Evolutionary conservation across 2,888 invertebrate genomes (phyloP).

Genomic region (Rhingia rostrata): DNA sequence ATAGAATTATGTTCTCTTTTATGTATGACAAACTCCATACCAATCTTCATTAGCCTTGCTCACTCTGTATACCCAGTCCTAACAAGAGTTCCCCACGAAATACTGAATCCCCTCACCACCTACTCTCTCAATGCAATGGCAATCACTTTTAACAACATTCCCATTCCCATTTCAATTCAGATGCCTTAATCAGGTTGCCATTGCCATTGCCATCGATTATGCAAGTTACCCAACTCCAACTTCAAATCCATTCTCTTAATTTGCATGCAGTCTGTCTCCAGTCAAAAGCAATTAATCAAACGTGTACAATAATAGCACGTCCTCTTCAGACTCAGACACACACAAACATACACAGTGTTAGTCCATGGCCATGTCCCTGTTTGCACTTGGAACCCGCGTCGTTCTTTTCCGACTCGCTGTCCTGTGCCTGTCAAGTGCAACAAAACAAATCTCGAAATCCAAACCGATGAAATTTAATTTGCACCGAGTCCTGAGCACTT

Average conservation of each 20-base stretch:
- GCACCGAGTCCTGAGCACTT: constrained; percentile 41
- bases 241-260: constrained; percentile 6
- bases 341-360: neutral
- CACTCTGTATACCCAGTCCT: too few relatives aligned
- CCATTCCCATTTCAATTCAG: neutral
- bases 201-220: constrained; percentile 37
- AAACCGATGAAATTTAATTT: constrained; percentile 69
- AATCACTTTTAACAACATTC: constrained; percentile 17
- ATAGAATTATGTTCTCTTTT: too few relatives aligned
- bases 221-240: constrained; percentile 25
- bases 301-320: neutral
- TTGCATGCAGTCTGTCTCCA: constrained; percentile 23
- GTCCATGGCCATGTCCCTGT: constrained; percentile 2
- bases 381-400: constrained; percentile 9
- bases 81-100: too few relatives aligned
- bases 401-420: constrained; percentile 35
- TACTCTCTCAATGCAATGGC: neutral
- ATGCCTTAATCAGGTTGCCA: constrained; percentile 28
- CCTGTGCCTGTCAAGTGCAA: constrained; percentile 59
- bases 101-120: neutral
- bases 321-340: constrained; percentile 10
- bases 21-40: too few relatives aligned
- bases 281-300: constrained; percentile 65
- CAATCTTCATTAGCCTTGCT: too few relatives aligned
- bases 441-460: constrained; percentile 29